Evolutionary conservation across 2,888 invertebrate genomes (phyloP), one percentile per base, ranked within the genome.

Genomic region (Lagria hirta): DNA sequence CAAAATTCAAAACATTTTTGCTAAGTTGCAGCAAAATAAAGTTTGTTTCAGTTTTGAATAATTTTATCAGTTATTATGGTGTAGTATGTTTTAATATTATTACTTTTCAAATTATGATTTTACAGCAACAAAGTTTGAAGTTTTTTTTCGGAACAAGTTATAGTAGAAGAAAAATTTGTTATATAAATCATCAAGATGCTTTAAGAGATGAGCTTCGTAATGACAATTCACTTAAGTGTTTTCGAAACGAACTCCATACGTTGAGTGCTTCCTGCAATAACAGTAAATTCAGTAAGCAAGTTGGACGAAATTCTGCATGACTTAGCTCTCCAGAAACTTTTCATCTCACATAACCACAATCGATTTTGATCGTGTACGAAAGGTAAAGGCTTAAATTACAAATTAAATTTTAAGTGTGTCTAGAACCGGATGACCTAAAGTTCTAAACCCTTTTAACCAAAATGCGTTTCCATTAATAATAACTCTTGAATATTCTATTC

Each of bases 231-330:
- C 37, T 48, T 48, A 48, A 48, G 48, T 48, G 48, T 48, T 48
- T 48, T 38, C 38, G 30, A 48, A 48, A 48, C 48, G 38, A 48
- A 38, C 43, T 34, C 48, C 58, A 55, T 58, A 60, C 57, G 60
- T 58, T 60, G 58, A 60, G 58, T 58, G 60, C 60, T 58, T 56
- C 54, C 40, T 28, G 57, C 57, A 55, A 60, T 58, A 57, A 58
- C 55, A 60, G 47, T 60, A 60, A 58, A 60, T 60, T 58, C 22
- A 27, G 13, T 14, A 16, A 13, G 13, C 3, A 7, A 40, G 40
- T 21, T 24, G n/a, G 21, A 16, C 16, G 35, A 24, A 30, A 43
- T 32, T 34, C 42, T 34, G 34, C 27, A 34, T 42, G 34, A 21
- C 28, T 37, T 37, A 4, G 13, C 15, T 23, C 22, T 23, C 34